Percentiles rank a stretch among this genome's conserved stretches.
Conservation (phyloP, 2,113 vertebrate species). For the Petromus typicus region DNA sequence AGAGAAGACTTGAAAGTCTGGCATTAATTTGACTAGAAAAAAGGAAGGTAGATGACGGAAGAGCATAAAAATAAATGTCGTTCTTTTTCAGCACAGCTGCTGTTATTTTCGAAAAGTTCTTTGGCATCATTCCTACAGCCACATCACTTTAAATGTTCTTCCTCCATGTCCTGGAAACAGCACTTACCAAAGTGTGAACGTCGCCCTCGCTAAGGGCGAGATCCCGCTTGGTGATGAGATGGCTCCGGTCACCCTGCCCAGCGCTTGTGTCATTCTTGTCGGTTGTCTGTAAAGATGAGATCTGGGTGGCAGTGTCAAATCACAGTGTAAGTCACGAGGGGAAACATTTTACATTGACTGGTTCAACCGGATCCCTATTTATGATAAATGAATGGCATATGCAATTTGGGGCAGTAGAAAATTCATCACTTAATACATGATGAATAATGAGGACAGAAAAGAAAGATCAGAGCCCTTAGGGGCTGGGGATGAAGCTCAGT, state of each 20-base stretch:
- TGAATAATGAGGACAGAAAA: slow-evolving; percentile 30
- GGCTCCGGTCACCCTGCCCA: slow-evolving; percentile 84
- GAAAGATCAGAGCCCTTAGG: not conserved
- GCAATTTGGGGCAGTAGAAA: not conserved
- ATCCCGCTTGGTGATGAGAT: slow-evolving; percentile 90
- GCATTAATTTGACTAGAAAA: not conserved
- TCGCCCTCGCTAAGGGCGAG: slow-evolving; percentile 83
- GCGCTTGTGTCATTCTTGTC: slow-evolving; percentile 87
- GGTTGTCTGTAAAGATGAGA: slow-evolving; percentile 82
- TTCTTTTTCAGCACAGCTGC: slow-evolving; percentile 41
- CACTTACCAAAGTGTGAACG: slow-evolving; percentile 91
- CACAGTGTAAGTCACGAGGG: not conserved
- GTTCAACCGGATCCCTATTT: not conserved
- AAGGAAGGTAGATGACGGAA: slow-evolving; percentile 26
- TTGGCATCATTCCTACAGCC: slow-evolving; percentile 15
- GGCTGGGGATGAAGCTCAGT: no score
- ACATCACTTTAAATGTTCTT: slow-evolving; percentile 41
- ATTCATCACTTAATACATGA: not conserved
- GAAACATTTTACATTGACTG: not conserved
- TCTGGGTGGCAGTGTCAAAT: slow-evolving; percentile 62
- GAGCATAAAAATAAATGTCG: slow-evolving; percentile 53
- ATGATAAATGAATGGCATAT: not conserved
- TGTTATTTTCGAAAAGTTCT: slow-evolving; percentile 59
- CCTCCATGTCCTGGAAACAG: not conserved
- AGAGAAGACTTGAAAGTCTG: not conserved